Evolutionary conservation across 2,113 vertebrate genomes (phyloP), one percentile per base, ranked within the genome.

Genomic region (Etheostoma cragini): DNA sequence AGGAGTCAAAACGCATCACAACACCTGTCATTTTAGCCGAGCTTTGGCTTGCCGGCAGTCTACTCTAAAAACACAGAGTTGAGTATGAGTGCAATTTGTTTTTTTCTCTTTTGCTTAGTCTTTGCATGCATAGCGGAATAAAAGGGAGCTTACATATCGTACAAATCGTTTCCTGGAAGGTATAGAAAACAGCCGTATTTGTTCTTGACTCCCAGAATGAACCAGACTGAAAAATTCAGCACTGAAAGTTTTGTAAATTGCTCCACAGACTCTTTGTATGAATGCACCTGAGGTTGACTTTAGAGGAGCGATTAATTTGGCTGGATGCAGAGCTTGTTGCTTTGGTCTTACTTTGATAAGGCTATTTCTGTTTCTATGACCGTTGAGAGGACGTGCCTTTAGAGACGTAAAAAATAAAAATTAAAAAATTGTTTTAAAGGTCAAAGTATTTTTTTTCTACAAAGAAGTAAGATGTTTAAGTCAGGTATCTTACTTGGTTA

Each of bases 1-100:
- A 84, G 22, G 60, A 88, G 83, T 88, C 83, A 78, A 30, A 76
- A 56, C 22, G 24, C 62, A 17, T 80, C 50, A 79, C 26, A 6
- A 83, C 50, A 45, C 53, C 63, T 68, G 73, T 78, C 82, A 49
- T 64, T 73, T 61, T 21, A 21, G 17, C 42, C 49, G 24, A 64
- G 64, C 67, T 1, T 12, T 3, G 66, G 19, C 61, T 49, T 12
- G 13, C 67, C 56, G 19, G 0, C 33, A 30, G 19, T 71, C 62
- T 7, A 13, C 42, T 61, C n/a, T 2, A 30, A 33, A n/a, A 57
- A 52, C 45, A 62, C 61, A 53, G 3, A 72, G 45, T 11, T 15
- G 46, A 74, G 58, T 21, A 12, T 72, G 15, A 26, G n/a, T 8
- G 1, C 3, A 17, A 0, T 53, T 35, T 50, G 13, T 38, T 3